Base-by-base conservation (phyloP, 2,797 vertebrate species). In the Varecia variegata region DNA sequence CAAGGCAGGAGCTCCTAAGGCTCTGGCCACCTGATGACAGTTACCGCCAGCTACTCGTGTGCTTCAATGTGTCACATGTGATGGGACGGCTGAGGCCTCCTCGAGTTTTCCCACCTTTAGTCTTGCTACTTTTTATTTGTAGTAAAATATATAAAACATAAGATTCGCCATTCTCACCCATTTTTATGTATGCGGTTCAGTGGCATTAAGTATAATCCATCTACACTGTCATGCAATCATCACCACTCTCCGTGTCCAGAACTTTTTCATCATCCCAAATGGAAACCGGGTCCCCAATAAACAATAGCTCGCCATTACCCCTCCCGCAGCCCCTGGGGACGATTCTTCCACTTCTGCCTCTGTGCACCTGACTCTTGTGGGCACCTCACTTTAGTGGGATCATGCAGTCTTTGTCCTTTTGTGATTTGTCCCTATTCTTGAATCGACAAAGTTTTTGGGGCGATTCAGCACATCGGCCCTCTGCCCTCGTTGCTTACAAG, bases 1-100 rank as follows among this genome's bases (percentile, higher is more conserved):
- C 12, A 5, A 65, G 18, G 35, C 12, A 21, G 25, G 35, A 27
- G 25, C 45, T 27, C 17, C 10, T n/a, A 3, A 30, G 73, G 92
- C 25, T 17, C 4, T 1, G 25, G 6, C 25, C 54, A 1, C 35
- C 65, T 9, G 23, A 35, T 80, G 62, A 35, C 1, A 0, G 68
- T 8, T 52, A 25, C 47, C 52, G 35, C 27, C 14, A 0, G 27
- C 14, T 20, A 0, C 11, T 15, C 2, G 11, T 52, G 32, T 13
- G 30, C 38, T 50, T 50, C 68, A 67, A 0, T 20, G 21, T 6
- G 0, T 40, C 58, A 1, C 17, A 0, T 13, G 2, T 0, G 18
- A 20, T 0, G 25, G 67, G 43, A 8, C 18, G 30, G 38, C 43
- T 62, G 27, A 12, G 7, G 45, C 13, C 23, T 73, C 56, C 79